phyloP scores from a whole-genome alignment of 2,888 invertebrate genomes.

The Ophion obscuratus region DNA sequence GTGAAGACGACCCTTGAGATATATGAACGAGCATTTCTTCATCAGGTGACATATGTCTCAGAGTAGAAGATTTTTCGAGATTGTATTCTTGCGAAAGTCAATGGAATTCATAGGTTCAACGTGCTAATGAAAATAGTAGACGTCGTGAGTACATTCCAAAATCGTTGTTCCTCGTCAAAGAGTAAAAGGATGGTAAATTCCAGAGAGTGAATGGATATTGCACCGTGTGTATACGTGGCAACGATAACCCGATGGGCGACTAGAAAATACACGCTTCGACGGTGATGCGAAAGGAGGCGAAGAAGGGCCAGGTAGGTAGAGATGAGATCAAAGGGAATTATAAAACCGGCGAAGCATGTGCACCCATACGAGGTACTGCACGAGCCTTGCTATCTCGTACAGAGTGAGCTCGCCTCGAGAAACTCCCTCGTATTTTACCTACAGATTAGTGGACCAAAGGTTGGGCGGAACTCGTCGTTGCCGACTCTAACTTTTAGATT shows the following conservation, averaged over 20 bases:
- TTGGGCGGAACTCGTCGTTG: background rate
- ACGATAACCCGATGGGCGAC: conserved; percentile 38
- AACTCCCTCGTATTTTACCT: conserved; percentile 30
- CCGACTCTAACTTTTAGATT: background rate
- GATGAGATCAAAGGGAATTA: conserved; percentile 62
- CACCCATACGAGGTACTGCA: conserved; percentile 31
- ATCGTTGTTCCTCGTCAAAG: conserved; percentile 20
- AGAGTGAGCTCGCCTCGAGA: conserved; percentile 19
- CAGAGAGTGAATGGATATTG: conserved; percentile 14
- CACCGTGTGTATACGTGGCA: conserved; percentile 38
- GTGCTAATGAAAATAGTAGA: conserved; percentile 53
- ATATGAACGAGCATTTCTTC: no score
- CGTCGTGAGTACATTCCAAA: conserved; percentile 23
- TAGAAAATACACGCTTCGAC: conserved; percentile 47
- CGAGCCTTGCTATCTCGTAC: conserved; percentile 20
- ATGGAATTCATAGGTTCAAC: conserved; percentile 29
- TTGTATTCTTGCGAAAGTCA: conserved; percentile 16
- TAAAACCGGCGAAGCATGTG: conserved; percentile 53
- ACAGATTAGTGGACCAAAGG: conserved; percentile 1
- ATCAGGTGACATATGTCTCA: background rate
- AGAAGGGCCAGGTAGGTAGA: background rate
- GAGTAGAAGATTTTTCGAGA: conserved; percentile 1
- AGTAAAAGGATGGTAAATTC: conserved; percentile 3
- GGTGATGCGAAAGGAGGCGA: conserved; percentile 36
- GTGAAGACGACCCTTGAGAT: no score